These are phyloP conservation scores for Rhadinocentrus ornatus DNA, from an alignment of 2,797 vertebrate species.

Conservation along the genomic window DNA sequence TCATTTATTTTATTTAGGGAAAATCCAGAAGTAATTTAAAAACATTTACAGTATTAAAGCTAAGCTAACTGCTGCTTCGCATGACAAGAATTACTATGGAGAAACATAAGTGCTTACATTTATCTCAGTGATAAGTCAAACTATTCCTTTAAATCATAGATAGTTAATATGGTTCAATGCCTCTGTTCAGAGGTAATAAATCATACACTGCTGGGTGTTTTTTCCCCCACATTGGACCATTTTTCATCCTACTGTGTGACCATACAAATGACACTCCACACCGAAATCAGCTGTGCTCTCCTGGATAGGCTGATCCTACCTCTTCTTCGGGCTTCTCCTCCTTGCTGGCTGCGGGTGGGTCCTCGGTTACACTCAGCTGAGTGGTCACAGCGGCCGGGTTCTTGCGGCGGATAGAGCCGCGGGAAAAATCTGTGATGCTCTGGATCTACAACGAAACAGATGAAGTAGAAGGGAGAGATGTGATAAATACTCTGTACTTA, in stretches of 20 bases:
- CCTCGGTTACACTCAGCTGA: conserved; percentile 91
- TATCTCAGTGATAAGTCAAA: neutral
- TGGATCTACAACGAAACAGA: conserved; percentile 87
- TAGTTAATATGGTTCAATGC: neutral
- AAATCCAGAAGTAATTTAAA: neutral
- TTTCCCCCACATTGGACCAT: neutral
- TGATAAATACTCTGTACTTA: neutral
- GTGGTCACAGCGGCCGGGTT: conserved; percentile 90
- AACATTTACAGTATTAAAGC: neutral
- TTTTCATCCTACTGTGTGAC: neutral
- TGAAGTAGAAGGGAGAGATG: neutral
- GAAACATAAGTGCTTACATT: neutral
- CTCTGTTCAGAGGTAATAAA: neutral
- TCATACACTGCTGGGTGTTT: neutral
- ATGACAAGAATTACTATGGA: neutral
- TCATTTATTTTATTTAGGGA: neutral
- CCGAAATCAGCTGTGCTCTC: conserved; percentile 7
- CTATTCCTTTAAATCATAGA: neutral
- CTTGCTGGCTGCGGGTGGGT: conserved; percentile 87
- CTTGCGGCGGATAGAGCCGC: conserved; percentile 96
- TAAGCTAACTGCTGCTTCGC: neutral
- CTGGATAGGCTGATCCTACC: conserved; percentile 57
- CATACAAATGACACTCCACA: neutral
- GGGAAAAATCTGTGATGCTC: conserved; percentile 96
- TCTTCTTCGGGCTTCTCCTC: conserved; percentile 97